Conservation (phyloP, 2,113 vertebrate genomes). For the Motacilla tschutschensis region DNA sequence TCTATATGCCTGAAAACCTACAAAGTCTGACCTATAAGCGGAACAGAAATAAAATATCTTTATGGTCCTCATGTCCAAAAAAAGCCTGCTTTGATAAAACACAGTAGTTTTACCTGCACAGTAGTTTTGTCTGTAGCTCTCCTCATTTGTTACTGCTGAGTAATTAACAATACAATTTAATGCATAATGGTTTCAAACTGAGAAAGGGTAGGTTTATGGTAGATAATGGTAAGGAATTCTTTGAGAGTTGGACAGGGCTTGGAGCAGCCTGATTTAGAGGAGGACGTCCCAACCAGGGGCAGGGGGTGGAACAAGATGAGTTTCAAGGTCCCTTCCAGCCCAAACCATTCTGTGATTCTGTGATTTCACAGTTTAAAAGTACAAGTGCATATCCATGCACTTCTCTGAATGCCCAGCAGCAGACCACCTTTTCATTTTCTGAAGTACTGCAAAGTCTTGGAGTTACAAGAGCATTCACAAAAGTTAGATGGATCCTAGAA, state of each 20-base stretch:
- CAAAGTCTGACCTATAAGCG: neutral
- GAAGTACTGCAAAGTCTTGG: neutral
- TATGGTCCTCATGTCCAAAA: neutral
- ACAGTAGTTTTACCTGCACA: too few species aligned
- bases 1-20: neutral
- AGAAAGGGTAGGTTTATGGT: neutral
- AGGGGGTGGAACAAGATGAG: too few species aligned
- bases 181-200: neutral
- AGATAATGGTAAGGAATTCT: too few species aligned
- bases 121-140: neutral
- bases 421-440: neutral
- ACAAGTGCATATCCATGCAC: fast-evolving
- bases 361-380: neutral
- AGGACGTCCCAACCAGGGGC: fast-evolving
- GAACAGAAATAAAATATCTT: neutral
- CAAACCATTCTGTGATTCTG: neutral
- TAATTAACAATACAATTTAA: neutral
- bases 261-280: neutral
- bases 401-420: neutral
- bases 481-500: neutral
- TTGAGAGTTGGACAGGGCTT: neutral
- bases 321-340: neutral
- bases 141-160: neutral
- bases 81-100: neutral
- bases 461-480: neutral